Evolutionary conservation across 2,113 vertebrate genomes (phyloP).

Genomic region (Petaurus breviceps): DNA sequence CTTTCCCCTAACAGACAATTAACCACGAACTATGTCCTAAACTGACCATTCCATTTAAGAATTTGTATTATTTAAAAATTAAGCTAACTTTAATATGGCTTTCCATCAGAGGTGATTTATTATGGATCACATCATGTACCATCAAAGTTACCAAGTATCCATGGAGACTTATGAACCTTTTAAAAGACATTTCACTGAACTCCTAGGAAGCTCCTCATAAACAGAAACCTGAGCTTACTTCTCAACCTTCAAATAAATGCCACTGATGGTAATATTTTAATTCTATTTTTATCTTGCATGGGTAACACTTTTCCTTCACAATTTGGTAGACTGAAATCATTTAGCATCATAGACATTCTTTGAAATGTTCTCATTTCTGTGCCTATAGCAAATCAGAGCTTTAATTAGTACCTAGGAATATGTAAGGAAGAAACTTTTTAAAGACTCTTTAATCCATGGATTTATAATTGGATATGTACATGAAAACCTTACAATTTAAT

Average conservation of each 20-base stretch:
- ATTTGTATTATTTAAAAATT: slow-evolving; percentile 58
- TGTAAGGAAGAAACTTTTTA: slow-evolving; percentile 63
- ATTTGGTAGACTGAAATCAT: slow-evolving; percentile 75
- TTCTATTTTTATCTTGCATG: slow-evolving; percentile 63
- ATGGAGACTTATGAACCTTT: slow-evolving; percentile 82
- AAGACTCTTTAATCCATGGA: slow-evolving; percentile 71
- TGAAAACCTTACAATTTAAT: slow-evolving; percentile 64
- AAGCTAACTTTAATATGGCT: slow-evolving; percentile 72
- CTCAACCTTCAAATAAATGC: slow-evolving; percentile 76
- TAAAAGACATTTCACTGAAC: slow-evolving; percentile 73
- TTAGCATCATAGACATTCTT: slow-evolving; percentile 83
- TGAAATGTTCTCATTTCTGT: slow-evolving; percentile 78
- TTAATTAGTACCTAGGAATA: slow-evolving; percentile 78
- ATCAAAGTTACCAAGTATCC: slow-evolving; percentile 82
- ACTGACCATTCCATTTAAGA: slow-evolving; percentile 64
- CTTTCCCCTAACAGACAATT: slow-evolving; percentile 61
- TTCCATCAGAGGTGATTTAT: slow-evolving; percentile 74
- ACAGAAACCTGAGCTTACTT: slow-evolving; percentile 76
- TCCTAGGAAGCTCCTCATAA: slow-evolving; percentile 76
- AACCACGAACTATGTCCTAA: slow-evolving; percentile 54
- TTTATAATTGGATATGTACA: slow-evolving; percentile 50
- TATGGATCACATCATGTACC: slow-evolving; percentile 80
- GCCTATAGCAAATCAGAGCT: slow-evolving; percentile 59
- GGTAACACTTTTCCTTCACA: slow-evolving; percentile 67
- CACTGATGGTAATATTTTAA: slow-evolving; percentile 73